These are phyloP conservation scores for Coptodon rendalli DNA, from an alignment of 2,113 vertebrate species.

Conservation along the genomic window DNA sequence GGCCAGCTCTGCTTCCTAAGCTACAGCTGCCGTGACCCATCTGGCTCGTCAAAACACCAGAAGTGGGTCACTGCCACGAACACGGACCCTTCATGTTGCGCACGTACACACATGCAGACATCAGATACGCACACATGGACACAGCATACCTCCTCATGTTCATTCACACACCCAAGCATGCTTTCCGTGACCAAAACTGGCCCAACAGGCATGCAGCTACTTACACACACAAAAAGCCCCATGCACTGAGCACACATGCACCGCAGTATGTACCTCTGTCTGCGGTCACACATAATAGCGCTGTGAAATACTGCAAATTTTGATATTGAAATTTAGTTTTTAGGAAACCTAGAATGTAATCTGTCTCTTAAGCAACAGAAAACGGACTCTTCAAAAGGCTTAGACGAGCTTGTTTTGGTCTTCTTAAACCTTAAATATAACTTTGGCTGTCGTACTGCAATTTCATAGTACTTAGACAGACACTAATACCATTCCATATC, in stretches of 20 bases:
- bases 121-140: conserved; percentile 3
- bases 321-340: not conserved
- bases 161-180: conserved; percentile 11
- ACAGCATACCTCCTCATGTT: not conserved
- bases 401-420: not conserved
- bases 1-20: conserved; percentile 33
- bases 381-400: not conserved
- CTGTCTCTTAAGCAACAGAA: not conserved
- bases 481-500: not conserved
- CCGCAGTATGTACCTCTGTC: not conserved
- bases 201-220: conserved; percentile 1
- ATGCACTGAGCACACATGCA: not conserved
- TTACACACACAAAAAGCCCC: not conserved
- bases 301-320: not conserved
- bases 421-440: not conserved
- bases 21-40: conserved; percentile 61
- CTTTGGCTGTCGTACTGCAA: not conserved
- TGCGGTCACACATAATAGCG: not conserved
- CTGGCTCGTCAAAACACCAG: conserved; percentile 67
- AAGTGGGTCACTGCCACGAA: conserved; percentile 69
- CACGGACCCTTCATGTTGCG: conserved; percentile 24
- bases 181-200: conserved; percentile 22
- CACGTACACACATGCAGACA: conserved; percentile 6
- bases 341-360: not conserved
- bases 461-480: not conserved